These are phyloP conservation scores for Aelia acuminata DNA, from an alignment of 2,888 invertebrate species.

Conservation along the genomic window DNA sequence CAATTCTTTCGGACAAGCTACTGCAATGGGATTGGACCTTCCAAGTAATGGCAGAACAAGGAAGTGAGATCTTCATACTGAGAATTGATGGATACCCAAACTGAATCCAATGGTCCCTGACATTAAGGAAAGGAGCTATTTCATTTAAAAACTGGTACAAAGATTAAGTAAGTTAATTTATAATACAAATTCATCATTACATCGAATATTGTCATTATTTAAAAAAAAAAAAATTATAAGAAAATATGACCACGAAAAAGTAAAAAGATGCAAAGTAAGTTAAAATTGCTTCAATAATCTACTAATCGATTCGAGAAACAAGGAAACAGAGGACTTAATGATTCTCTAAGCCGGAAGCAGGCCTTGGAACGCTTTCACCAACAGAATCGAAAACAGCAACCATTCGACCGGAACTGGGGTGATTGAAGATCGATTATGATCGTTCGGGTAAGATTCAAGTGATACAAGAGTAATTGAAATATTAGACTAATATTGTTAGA, in stretches of 20 bases:
- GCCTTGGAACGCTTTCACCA: slow-evolving; percentile 28
- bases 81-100: not conserved
- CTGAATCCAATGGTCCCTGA: not conserved
- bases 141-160: no score
- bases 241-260: no score
- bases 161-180: no score
- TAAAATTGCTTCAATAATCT: not conserved
- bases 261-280: no score
- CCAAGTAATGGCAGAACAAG: not conserved
- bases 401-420: not conserved
- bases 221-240: not conserved
- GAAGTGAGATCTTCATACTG: not conserved
- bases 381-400: not conserved
- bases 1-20: no score
- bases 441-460: not conserved
- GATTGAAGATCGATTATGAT: not conserved
- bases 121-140: no score
- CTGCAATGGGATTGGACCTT: not conserved
- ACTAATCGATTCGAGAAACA: not conserved
- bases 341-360: not conserved
- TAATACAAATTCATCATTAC: no score
- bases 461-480: not conserved
- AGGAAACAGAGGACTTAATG: slow-evolving; percentile 5
- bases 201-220: no score
- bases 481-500: not conserved